A percentile compares a stretch with the other conserved stretches of the same genome.
Evolutionary conservation across 2,888 invertebrate genomes (phyloP).

Genomic region (Rotaria socialis): DNA sequence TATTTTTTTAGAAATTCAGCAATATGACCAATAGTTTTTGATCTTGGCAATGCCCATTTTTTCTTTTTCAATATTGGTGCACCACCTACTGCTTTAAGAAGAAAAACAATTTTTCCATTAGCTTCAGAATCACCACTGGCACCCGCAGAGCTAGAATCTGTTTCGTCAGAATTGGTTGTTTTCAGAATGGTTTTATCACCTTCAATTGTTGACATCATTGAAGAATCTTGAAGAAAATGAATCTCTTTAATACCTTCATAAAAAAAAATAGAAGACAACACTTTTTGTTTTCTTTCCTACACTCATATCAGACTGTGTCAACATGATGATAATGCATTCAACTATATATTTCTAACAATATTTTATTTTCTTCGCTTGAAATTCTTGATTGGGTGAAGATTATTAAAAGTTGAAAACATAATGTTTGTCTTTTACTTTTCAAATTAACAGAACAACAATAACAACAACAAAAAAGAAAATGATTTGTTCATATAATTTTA

Average conservation of each 20-base stretch:
- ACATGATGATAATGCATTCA: neutral
- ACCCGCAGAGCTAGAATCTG: neutral
- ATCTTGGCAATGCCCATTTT: conserved; percentile 85
- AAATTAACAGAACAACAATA: neutral
- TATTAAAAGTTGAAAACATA: too few species aligned
- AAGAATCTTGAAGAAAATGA: neutral
- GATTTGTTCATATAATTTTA: neutral
- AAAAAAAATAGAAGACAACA: too few species aligned
- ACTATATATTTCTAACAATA: too few species aligned
- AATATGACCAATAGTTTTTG: conserved; percentile 73
- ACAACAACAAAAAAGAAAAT: neutral
- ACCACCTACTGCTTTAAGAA: conserved; percentile 88
- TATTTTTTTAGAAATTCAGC: conserved; percentile 84
- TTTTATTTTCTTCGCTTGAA: too few species aligned
- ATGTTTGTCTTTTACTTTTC: neutral
- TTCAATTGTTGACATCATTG: neutral
- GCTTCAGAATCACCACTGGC: neutral
- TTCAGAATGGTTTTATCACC: neutral
- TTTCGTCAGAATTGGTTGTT: neutral
- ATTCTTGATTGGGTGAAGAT: too few species aligned
- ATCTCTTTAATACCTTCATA: too few species aligned
- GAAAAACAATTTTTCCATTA: conserved; percentile 71
- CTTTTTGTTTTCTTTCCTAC: neutral
- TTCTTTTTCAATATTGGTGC: conserved; percentile 94
- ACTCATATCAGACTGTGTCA: neutral